Evolutionary conservation across 2,888 invertebrate genomes (phyloP).

Genomic region (Cheilosia variabilis): DNA sequence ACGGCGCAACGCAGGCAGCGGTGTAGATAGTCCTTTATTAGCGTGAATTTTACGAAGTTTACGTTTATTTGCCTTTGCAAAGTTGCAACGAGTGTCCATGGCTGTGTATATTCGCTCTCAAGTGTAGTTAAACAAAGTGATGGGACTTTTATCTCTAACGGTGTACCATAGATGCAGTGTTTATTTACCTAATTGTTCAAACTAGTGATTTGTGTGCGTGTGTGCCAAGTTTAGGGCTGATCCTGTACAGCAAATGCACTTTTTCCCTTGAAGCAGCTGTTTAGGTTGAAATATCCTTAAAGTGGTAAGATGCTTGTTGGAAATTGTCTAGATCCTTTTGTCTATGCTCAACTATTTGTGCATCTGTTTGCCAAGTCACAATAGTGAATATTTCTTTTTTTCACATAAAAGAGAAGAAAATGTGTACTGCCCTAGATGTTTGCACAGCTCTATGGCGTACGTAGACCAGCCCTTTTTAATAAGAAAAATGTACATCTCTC

Average conservation of each 20-base stretch:
- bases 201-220: constrained; percentile 33
- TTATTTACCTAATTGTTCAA: not conserved
- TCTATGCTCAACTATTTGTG: constrained; percentile 3
- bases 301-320: constrained; percentile 36
- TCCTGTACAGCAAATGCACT: not conserved
- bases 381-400: not conserved
- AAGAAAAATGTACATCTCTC: constrained; percentile 9
- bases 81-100: not conserved
- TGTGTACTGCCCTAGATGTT: constrained; percentile 6
- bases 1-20: constrained; percentile 44
- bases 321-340: not conserved
- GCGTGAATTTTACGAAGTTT: constrained; percentile 41
- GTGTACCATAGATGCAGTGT: constrained; percentile 12
- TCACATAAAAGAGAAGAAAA: constrained; percentile 3
- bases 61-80: constrained; percentile 1
- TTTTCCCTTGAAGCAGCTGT: constrained; percentile 35
- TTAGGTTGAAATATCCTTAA: constrained; percentile 17
- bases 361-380: not conserved
- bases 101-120: constrained; percentile 17
- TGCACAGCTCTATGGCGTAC: not conserved
- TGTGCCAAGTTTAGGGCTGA: not conserved
- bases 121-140: constrained; percentile 32
- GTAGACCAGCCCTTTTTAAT: constrained; percentile 2
- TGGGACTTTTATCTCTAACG: constrained; percentile 19
- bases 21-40: constrained; percentile 21